These are phyloP conservation scores for Clarias pachynema DNA, from an alignment of 2,797 vertebrate species.

Conservation along the genomic window DNA sequence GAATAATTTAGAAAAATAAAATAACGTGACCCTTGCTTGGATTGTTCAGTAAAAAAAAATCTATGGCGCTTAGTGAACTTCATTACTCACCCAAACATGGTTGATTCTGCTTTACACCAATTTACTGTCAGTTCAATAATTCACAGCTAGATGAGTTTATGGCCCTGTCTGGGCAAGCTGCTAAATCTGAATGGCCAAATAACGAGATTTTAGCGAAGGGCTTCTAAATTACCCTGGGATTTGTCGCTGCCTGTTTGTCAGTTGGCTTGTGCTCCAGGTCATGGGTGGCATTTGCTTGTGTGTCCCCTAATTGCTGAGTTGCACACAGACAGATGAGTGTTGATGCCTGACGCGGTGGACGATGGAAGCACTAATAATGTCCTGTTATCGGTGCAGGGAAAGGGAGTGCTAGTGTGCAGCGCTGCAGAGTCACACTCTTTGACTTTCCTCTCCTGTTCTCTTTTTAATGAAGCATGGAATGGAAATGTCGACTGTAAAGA, in stretches of 20 bases:
- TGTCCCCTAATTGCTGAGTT: constrained; percentile 99
- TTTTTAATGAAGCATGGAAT: constrained; percentile 17
- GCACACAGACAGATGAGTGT: constrained; percentile 99
- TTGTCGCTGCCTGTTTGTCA: constrained; percentile 99
- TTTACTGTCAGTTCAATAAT: constrained; percentile 95
- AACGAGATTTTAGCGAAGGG: constrained; percentile 99
- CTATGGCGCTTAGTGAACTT: constrained; percentile 59
- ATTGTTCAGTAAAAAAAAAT: constrained; percentile 1
- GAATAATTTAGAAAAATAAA: not conserved
- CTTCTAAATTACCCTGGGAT: constrained; percentile 99
- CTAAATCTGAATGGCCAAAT: constrained; percentile 99
- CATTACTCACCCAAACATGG: constrained; percentile 85
- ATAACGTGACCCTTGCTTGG: not conserved
- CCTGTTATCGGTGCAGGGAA: constrained; percentile 28
- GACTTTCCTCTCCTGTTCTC: constrained; percentile 7
- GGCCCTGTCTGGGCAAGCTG: constrained; percentile 87
- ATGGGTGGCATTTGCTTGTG: constrained; percentile 99
- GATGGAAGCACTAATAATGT: constrained; percentile 56
- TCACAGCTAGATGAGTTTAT: constrained; percentile 98
- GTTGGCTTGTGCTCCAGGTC: constrained; percentile 92
- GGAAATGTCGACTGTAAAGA: not conserved
- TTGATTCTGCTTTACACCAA: constrained; percentile 86
- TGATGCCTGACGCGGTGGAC: constrained; percentile 86
- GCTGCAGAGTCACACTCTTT: not conserved
- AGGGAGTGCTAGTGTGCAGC: constrained; percentile 6